Base-by-base conservation (phyloP, 2,113 vertebrate species). In the Lichenostomus cassidix region DNA sequence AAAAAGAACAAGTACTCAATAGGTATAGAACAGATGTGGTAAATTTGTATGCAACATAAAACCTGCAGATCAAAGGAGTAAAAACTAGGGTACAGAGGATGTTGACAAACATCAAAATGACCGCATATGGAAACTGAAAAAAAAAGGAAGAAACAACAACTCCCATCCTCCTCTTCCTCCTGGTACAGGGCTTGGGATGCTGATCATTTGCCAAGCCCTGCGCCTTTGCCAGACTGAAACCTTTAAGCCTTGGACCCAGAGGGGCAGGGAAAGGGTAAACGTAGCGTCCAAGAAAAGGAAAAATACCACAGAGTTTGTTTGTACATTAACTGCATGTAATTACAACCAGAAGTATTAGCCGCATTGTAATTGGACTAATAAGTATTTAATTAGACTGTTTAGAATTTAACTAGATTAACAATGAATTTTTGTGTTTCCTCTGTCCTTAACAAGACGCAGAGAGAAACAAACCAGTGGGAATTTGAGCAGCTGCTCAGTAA, bases 1-100 rank as follows among this genome's bases (percentile, higher is more conserved):
- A 65, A 56, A 56, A 44, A 33, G 10, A 60, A 15, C 14, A 46
- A 47, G 3, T 8, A 42, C 29, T 59, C 21, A 6, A 39, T 37
- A 29, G 6, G 1, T 17, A 8, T 7, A n/a, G 24, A 74, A n/a
- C 0, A 7, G 18, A 28, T 67, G 28, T 1, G 11, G 29, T 39
- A 49, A 58, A 58, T 62, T 29, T 20, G 10, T 21, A 58, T 47
- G 16, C 18, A 62, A 25, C 3, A 7, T 13, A 15, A 47, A 83
- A 42, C 60, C 21, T 47, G 12, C 7, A 70, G 27, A 33, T 42
- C 23, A 35, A 1, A 65, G 17, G 64, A 65, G 23, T 31, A 7
- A 50, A 53, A n/a, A 75, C 8, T 15, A 29, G 23, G 15, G 25
- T 16, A 10, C 1, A 52, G 21, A 65, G 3, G 12, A 39, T 0